phyloP scores from a whole-genome alignment of 2,888 invertebrate genomes.

The Napeogenes inachia region DNA sequence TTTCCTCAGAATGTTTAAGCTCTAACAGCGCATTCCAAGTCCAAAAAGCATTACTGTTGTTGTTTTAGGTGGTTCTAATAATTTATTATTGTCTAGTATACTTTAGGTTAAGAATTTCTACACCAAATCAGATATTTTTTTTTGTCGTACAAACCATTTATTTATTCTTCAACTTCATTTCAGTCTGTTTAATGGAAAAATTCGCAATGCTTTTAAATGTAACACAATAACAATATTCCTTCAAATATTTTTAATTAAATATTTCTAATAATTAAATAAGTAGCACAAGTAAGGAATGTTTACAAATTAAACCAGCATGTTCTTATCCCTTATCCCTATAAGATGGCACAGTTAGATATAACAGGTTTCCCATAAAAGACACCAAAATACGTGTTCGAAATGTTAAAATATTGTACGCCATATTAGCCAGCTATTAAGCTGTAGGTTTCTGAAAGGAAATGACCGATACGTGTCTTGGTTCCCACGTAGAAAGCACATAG shows the following conservation, averaged over 20 bases:
- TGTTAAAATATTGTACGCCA: constrained; percentile 50
- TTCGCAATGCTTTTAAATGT: too few relatives aligned
- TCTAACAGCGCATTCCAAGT: constrained; percentile 20
- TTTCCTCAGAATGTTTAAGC: constrained; percentile 13
- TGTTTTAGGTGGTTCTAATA: neutral
- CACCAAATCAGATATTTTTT: too few relatives aligned
- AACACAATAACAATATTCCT: too few relatives aligned
- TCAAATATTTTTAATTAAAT: too few relatives aligned
- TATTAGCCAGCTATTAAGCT: constrained; percentile 56
- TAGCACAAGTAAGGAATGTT: constrained; percentile 38
- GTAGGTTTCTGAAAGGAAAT: constrained; percentile 61
- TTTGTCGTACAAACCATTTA: too few relatives aligned
- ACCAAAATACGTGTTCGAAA: constrained; percentile 57
- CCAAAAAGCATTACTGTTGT: constrained; percentile 9
- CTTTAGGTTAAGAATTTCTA: too few relatives aligned
- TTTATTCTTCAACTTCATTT: too few relatives aligned
- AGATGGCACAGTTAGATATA: constrained; percentile 55
- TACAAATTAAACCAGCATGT: constrained; percentile 38
- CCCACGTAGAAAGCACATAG: constrained; percentile 37
- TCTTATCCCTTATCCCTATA: constrained; percentile 33
- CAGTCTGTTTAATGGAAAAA: too few relatives aligned
- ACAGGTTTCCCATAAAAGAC: constrained; percentile 49
- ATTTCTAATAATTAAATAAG: too few relatives aligned
- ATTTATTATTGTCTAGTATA: neutral
- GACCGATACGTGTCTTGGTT: constrained; percentile 58